Evolutionary conservation across 2,797 vertebrate species (phyloP).

Genomic region (Delichon dasypus): DNA sequence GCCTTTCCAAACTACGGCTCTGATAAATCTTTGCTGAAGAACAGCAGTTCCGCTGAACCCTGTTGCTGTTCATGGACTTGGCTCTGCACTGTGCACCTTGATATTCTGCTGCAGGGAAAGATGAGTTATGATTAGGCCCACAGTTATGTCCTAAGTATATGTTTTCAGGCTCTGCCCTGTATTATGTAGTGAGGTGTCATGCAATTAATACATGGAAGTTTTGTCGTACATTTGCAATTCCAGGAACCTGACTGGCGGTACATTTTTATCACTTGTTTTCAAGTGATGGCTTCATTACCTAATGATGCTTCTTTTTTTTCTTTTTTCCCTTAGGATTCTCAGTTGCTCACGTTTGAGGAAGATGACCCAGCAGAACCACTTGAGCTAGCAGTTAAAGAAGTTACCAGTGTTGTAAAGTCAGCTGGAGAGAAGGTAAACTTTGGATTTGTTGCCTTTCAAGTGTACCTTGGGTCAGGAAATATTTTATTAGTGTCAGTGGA

Average conservation of each 20-base stretch:
- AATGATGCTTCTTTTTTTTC: background rate
- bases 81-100: background rate
- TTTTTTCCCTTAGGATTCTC: constrained; percentile 74
- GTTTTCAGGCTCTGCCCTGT: background rate
- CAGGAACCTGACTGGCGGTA: background rate
- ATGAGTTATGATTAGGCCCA: background rate
- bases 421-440: constrained; percentile 84
- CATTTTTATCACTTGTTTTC: background rate
- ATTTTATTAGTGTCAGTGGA: background rate
- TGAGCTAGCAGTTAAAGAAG: constrained; percentile 80
- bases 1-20: background rate
- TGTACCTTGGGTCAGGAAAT: background rate
- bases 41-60: background rate
- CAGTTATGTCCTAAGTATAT: constrained; percentile 19
- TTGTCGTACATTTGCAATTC: background rate
- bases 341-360: constrained; percentile 84
- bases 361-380: constrained; percentile 77
- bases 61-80: background rate
- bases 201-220: background rate
- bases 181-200: background rate
- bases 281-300: background rate
- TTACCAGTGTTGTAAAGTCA: constrained; percentile 81
- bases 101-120: background rate
- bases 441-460: background rate
- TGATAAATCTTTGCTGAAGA: background rate